Evolutionary conservation across 2,113 vertebrate genomes (phyloP).

Genomic region (Lagenorhynchus albirostris): DNA sequence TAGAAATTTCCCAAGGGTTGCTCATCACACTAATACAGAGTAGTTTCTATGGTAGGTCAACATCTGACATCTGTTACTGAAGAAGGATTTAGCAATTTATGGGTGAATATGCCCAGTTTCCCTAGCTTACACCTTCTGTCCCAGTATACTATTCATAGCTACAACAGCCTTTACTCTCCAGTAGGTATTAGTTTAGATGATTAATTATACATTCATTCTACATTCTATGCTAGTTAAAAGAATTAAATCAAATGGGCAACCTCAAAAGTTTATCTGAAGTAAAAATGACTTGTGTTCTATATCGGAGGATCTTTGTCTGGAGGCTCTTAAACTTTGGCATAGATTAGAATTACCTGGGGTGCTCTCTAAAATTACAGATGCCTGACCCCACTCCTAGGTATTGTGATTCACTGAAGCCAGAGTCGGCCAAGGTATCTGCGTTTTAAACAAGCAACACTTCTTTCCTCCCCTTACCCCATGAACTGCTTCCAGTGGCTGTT

Average conservation of each 20-base stretch:
- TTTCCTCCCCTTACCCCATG: fast-evolving
- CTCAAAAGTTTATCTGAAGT: neutral
- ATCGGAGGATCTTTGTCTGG: neutral
- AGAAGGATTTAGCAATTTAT: neutral
- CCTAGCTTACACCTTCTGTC: neutral
- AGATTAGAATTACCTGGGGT: neutral
- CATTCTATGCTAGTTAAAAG: neutral
- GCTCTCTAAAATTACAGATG: neutral
- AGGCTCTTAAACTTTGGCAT: neutral
- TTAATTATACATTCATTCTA: neutral
- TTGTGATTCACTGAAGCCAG: neutral
- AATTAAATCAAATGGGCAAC: neutral
- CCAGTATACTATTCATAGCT: neutral
- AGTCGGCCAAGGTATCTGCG: neutral
- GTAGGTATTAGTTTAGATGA: neutral
- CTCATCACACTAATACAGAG: neutral
- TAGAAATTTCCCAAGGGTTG: neutral
- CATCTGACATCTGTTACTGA: neutral
- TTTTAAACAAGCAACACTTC: neutral
- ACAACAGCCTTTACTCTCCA: neutral
- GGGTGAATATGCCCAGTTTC: neutral
- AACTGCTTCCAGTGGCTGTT: neutral
- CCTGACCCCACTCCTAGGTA: neutral
- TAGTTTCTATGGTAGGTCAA: neutral
- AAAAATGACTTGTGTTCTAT: neutral